A percentile compares a stretch with the other conserved stretches of the same genome.
Conservation (phyloP, 2,888 invertebrate species). For the Pimpla rufipes region DNA sequence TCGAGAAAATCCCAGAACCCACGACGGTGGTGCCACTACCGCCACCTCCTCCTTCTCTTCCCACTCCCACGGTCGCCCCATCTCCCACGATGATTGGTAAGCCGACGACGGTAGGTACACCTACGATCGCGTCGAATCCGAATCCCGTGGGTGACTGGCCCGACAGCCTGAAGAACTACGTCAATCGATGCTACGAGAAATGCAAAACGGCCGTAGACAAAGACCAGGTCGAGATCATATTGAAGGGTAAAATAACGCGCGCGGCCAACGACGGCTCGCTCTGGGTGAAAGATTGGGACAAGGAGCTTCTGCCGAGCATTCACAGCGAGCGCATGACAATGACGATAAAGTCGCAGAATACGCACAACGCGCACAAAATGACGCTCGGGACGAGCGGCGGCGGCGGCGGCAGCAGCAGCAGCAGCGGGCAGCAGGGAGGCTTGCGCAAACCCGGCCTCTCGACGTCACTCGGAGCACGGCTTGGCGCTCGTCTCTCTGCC, state of each 20-base stretch:
- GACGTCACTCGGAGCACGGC: conserved; percentile 87
- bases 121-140: conserved; percentile 69
- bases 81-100: conserved; percentile 69
- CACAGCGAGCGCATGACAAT: conserved; percentile 91
- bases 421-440: conserved; percentile 73
- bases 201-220: conserved; percentile 95
- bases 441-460: conserved; percentile 86
- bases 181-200: conserved; percentile 96
- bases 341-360: conserved; percentile 89
- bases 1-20: conserved; percentile 75
- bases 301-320: conserved; percentile 96
- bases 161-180: conserved; percentile 93
- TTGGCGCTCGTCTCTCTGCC: conserved; percentile 86
- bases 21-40: conserved; percentile 81
- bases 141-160: conserved; percentile 92
- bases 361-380: conserved; percentile 73
- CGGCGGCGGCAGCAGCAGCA: conserved; percentile 69
- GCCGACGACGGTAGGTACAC: conserved; percentile 76
- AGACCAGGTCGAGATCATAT: conserved; percentile 96
- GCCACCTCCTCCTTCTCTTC: conserved; percentile 80
- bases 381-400: conserved; percentile 72
- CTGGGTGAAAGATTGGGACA: conserved; percentile 97
- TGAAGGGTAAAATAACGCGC: conserved; percentile 97
- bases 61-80: conserved; percentile 68
- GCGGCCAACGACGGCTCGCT: conserved; percentile 95